A percentile compares a stretch with the other conserved stretches of the same genome.
Evolutionary conservation across 2,113 vertebrate genomes (phyloP).

Genomic region (Ancistrus triradiatus): DNA sequence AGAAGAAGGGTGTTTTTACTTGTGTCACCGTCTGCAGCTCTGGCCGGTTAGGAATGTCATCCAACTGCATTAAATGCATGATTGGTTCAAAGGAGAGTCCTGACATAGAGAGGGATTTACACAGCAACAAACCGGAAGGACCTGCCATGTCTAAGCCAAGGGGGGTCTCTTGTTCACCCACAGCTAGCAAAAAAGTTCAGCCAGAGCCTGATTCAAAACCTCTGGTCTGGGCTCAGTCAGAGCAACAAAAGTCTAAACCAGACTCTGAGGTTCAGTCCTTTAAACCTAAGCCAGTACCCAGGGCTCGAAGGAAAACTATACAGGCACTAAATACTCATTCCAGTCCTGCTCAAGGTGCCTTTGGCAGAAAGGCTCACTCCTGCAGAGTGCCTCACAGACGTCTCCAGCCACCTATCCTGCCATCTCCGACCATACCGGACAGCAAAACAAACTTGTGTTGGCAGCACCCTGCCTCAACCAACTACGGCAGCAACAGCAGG

Average conservation of each 20-base stretch:
- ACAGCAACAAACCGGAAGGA: not conserved
- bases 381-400: conserved; percentile 58
- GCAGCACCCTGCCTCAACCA: conserved; percentile 61
- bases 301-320: conserved; percentile 39
- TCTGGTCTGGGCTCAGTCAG: conserved; percentile 12
- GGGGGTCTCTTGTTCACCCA: conserved; percentile 27
- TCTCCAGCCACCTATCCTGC: conserved; percentile 53
- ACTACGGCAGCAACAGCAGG: conserved; percentile 67
- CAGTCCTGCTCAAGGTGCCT: not conserved
- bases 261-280: conserved; percentile 36
- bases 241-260: conserved; percentile 34
- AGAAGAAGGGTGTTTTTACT: conserved; percentile 70
- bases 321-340: conserved; percentile 54
- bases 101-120: conserved; percentile 70
- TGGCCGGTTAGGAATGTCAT: conserved; percentile 81
- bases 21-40: conserved; percentile 80
- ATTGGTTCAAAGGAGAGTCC: conserved; percentile 80
- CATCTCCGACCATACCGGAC: conserved; percentile 55
- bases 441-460: conserved; percentile 61
- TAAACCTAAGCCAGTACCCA: conserved; percentile 47
- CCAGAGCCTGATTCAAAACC: conserved; percentile 35
- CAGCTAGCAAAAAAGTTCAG: conserved; percentile 40
- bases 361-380: conserved; percentile 45
- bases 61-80: conserved; percentile 89
- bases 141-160: conserved; percentile 11